Evolutionary conservation across 2,797 vertebrate genomes (phyloP).

Genomic region (Salarias fasciatus): DNA sequence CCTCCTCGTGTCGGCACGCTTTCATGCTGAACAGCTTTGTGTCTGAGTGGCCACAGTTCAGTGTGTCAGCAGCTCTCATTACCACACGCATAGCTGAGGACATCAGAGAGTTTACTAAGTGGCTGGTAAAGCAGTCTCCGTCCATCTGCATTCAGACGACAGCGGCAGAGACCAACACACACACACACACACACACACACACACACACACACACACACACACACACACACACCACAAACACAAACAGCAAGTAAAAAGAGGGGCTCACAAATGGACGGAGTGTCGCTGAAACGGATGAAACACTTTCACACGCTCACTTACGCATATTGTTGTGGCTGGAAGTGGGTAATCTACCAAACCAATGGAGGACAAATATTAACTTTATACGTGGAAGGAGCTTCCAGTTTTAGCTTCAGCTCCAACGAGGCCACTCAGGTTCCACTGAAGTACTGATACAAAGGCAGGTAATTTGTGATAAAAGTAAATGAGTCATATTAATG

Average conservation of each 20-base stretch:
- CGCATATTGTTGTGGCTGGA: constrained; percentile 31
- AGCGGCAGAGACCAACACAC: too few species aligned
- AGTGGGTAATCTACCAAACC: constrained; percentile 60
- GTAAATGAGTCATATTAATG: constrained; percentile 59
- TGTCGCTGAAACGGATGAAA: constrained; percentile 41
- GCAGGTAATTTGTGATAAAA: constrained; percentile 59
- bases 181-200: too few species aligned
- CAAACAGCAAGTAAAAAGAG: constrained; percentile 17
- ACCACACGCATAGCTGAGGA: constrained; percentile 56
- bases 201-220: too few species aligned
- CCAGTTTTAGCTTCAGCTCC: constrained; percentile 50
- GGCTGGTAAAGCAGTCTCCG: constrained; percentile 43
- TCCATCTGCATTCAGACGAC: constrained; percentile 51
- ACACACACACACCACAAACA: constrained; percentile 39
- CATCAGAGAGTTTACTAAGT: constrained; percentile 59
- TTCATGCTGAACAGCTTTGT: constrained; percentile 45
- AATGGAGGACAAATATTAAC: constrained; percentile 57
- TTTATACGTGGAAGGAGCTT: constrained; percentile 49
- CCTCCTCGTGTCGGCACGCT: constrained; percentile 37
- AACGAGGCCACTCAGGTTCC: constrained; percentile 40
- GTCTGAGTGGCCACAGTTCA: constrained; percentile 62
- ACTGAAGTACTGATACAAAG: constrained; percentile 37
- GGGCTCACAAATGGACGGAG: constrained; percentile 28
- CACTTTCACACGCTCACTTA: constrained; percentile 33
- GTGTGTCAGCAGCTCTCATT: constrained; percentile 65